Percentiles rank a stretch among this genome's conserved stretches.
These are phyloP conservation scores for Drosophila neonasuta DNA, from an alignment of 2,888 invertebrate genomes.

Conservation along the genomic window DNA sequence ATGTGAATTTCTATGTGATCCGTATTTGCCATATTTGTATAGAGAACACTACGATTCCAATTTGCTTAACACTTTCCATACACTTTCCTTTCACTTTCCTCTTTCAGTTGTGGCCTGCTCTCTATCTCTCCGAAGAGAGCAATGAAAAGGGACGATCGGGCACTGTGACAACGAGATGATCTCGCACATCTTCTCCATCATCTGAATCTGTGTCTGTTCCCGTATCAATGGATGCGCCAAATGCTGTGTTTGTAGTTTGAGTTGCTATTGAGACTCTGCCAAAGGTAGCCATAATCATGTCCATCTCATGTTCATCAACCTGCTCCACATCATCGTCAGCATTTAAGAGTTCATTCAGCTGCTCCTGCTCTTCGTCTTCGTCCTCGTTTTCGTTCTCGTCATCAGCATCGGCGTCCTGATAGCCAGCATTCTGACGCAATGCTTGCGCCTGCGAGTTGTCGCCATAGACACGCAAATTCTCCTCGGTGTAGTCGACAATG, in stretches of 20 bases:
- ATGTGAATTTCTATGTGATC: too few species aligned
- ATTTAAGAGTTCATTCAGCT: too few species aligned
- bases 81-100: too few species aligned
- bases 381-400: not conserved
- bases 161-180: slow-evolving; percentile 26
- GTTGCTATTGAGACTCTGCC: not conserved
- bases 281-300: not conserved
- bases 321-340: too few species aligned
- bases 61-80: too few species aligned
- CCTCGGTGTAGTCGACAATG: slow-evolving; percentile 92
- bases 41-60: too few species aligned
- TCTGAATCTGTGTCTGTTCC: slow-evolving; percentile 3
- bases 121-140: slow-evolving; percentile 1
- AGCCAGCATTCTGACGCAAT: slow-evolving; percentile 33
- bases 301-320: not conserved
- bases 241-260: not conserved
- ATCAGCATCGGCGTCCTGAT: not conserved
- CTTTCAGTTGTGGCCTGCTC: too few species aligned
- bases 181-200: slow-evolving; percentile 4
- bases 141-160: slow-evolving; percentile 30
- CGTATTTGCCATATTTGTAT: too few species aligned
- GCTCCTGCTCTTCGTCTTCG: not conserved
- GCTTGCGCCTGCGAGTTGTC: slow-evolving; percentile 3
- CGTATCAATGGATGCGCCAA: not conserved
- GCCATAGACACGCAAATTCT: slow-evolving; percentile 72